Base-by-base conservation (phyloP, 2,113 vertebrate genomes). In the Alaudala cheleensis region DNA sequence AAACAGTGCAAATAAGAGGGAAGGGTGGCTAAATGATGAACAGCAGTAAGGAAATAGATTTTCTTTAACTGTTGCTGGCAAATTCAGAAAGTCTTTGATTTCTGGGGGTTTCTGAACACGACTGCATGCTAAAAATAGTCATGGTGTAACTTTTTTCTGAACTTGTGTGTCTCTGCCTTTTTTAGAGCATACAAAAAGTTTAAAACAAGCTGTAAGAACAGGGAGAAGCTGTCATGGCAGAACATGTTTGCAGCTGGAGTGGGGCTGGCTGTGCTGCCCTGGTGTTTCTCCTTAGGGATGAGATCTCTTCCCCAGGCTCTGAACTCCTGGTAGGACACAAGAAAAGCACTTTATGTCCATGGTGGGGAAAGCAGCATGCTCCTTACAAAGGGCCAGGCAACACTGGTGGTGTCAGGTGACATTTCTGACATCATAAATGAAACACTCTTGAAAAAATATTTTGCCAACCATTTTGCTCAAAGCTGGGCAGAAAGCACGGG, bases 1-100 rank as follows among this genome's bases (percentile, higher is more conserved):
- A 96, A 96, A 93, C 88, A 90, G 82, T 26, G 76, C 88, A 66
- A 88, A 45, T 49, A 53, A 71, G 78, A 58, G 57, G 67, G 73
- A 65, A 64, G 73, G 44, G 54, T 57, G 10, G 33, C 58, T 57
- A 18, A 72, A 28, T 74, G 33, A 26, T 11, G 31, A 88, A 19
- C 39, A 58, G 73, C 33, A 29, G 65, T 11, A 82, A 92, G 51
- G 60, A 92, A 92, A 83, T 10, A 61, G 58, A 22, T 88, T 93
- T 87, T 87, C 62, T 92, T 39, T 54, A 53, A 53, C 69, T 50
- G 86, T 34, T 70, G 51, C 56, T 86, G 85, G 79, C 28, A 49
- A 81, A 74, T 74, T 71, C n/a, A 26, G 24, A 58, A 45, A n/a
- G 42, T 20, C 58, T 65, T 85, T 85, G 24, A 61, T 94, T 96